Conservation (phyloP, 2,888 invertebrate genomes). For the Resseliella maxima region DNA sequence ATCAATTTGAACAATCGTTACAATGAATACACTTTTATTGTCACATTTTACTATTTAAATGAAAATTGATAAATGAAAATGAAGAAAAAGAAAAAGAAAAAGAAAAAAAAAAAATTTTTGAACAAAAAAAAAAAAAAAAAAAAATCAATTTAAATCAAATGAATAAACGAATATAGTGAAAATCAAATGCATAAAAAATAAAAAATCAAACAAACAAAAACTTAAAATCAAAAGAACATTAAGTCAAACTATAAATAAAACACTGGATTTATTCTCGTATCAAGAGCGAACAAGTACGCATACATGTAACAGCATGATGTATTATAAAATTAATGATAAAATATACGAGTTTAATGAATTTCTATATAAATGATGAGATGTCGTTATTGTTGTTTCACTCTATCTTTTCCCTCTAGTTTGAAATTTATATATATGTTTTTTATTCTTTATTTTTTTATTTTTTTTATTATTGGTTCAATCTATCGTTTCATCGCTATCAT, state of each 20-base stretch:
- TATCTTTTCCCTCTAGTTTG: too few species aligned
- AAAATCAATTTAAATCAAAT: too few species aligned
- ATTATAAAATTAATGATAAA: slow-evolving; percentile 11
- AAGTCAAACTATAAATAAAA: not conserved
- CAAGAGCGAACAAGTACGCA: not conserved
- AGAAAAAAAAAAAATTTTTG: too few species aligned
- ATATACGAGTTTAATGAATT: slow-evolving; percentile 27
- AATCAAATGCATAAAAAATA: too few species aligned
- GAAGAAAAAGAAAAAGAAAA: not conserved
- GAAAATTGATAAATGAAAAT: not conserved
- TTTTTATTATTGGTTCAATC: not conserved
- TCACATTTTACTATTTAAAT: slow-evolving; percentile 14
- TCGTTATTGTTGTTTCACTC: not conserved
- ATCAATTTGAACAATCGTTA: not conserved
- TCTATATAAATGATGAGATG: slow-evolving; percentile 15
- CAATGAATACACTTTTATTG: slow-evolving; percentile 30
- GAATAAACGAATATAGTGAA: too few species aligned
- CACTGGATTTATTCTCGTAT: slow-evolving; percentile 15
- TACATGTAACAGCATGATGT: not conserved
- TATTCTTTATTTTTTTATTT: too few species aligned
- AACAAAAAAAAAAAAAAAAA: too few species aligned
- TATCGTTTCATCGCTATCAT: not conserved
- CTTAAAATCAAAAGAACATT: not conserved
- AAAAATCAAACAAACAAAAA: not conserved
- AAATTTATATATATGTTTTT: too few species aligned